Percentiles rank a stretch among this genome's conserved stretches.
Conservation (phyloP, 2,888 invertebrate species). For the Xestia ashworthii region DNA sequence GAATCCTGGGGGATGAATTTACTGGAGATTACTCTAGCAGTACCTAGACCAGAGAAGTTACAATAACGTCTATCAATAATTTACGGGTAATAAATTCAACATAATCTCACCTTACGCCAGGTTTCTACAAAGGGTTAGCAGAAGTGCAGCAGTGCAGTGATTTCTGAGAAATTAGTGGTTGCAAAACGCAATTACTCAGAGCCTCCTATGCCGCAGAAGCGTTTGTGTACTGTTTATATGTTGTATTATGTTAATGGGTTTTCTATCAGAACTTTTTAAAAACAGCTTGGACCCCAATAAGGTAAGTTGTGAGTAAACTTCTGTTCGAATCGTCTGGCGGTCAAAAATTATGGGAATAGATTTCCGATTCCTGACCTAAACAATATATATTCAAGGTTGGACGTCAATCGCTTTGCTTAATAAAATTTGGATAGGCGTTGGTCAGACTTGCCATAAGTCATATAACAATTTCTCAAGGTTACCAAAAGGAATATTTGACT, state of each 20-base stretch:
- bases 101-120: neutral
- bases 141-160: neutral
- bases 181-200: neutral
- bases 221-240: neutral
- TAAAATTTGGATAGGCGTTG: too few relatives aligned
- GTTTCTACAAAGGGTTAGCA: neutral
- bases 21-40: neutral
- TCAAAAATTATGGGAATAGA: too few relatives aligned
- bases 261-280: neutral
- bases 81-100: neutral
- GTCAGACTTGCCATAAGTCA: too few relatives aligned
- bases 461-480: too few relatives aligned
- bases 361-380: too few relatives aligned
- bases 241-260: neutral
- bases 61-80: neutral
- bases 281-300: neutral
- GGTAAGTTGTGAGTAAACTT: too few relatives aligned
- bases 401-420: too few relatives aligned
- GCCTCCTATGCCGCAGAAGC: neutral
- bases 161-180: too few relatives aligned
- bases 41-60: neutral
- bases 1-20: neutral
- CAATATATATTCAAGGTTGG: too few relatives aligned
- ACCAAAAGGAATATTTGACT: too few relatives aligned
- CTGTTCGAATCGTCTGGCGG: too few relatives aligned